These are phyloP conservation scores for Thamnaconus septentrionalis DNA, from an alignment of 2,113 vertebrate genomes.

Conservation along the genomic window DNA sequence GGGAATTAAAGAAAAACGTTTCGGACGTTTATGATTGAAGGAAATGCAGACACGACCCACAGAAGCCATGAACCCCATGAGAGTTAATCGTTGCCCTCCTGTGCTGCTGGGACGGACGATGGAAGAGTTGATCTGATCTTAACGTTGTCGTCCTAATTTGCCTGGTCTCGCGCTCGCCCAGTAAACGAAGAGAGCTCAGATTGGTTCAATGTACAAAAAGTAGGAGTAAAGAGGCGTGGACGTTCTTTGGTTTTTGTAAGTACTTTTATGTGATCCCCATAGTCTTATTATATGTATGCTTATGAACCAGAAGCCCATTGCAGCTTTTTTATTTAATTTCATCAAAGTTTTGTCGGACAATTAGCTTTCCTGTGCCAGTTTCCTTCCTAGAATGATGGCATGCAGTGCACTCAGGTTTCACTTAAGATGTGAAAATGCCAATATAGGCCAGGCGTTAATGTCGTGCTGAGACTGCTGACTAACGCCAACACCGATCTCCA, in stretches of 20 bases:
- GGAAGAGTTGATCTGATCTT: slow-evolving; percentile 51
- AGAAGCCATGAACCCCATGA: too few species aligned
- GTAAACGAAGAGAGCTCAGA: slow-evolving; percentile 62
- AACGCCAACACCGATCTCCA: slow-evolving; percentile 9
- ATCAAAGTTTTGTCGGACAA: too few species aligned
- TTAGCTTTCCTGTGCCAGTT: not conserved
- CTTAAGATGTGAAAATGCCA: not conserved
- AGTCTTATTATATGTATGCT: slow-evolving; percentile 48
- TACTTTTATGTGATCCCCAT: slow-evolving; percentile 57
- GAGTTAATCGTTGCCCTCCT: not conserved
- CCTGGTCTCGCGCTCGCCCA: slow-evolving; percentile 42
- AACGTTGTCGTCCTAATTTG: slow-evolving; percentile 45
- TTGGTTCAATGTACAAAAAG: slow-evolving; percentile 65
- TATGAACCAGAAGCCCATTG: slow-evolving; percentile 22
- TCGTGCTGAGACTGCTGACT: not conserved
- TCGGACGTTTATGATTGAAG: too few species aligned
- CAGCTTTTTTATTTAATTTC: slow-evolving; percentile 25
- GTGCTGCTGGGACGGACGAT: slow-evolving; percentile 19
- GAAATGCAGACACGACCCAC: too few species aligned
- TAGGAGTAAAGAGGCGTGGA: slow-evolving; percentile 71
- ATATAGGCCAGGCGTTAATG: not conserved
- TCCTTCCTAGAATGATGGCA: not conserved
- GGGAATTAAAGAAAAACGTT: too few species aligned
- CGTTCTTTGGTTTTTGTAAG: slow-evolving; percentile 72
- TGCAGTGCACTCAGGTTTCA: not conserved